Evolutionary conservation across 2,797 vertebrate species (phyloP), one percentile per base, ranked within the genome.

Genomic region (Propithecus perrieri): DNA sequence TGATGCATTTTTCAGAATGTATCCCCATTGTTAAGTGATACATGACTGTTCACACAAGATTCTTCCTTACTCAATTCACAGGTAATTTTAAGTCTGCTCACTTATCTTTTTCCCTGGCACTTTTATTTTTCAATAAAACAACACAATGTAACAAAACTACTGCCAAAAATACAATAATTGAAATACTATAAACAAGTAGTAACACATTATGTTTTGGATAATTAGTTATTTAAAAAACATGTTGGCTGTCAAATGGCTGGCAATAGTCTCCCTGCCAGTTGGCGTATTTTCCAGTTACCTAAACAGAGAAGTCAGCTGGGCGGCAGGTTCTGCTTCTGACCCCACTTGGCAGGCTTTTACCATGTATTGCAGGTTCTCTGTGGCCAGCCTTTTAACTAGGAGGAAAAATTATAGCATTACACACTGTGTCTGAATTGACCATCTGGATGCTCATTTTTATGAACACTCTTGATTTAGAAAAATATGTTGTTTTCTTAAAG

Each of bases 371-470:
- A 99, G 95, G 92, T 99, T 99, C 91, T 99, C 99, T 72, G 99
- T 99, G 98, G 99, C 99, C 94, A 99, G 98, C 98, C 99, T 99
- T 98, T 98, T 99, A 98, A 99, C 99, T 99, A 99, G 85, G 95
- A 98, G 97, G 92, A 97, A 98, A 98, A 98, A 97, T 94, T 63
- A 98, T 18, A 97, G 93, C 97, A 97, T 98, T 97, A 98, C 94
- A 97, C 65, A 98, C 72, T 96, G 94, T 96, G 97, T 97, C 98
- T 98, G 96, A 98, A 98, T 75, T 98, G 98, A 97, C 97, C 98
- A 98, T 98, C 97, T 98, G 98, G 97, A 98, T 91, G 95, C 97
- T 84, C 94, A 95, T 97, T 97, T 98, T 98, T 78, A 95, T 78
- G 71, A 97, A 98, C 76, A 97, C 28, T 97, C 89, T 98, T 97